Base-by-base conservation (phyloP, 2,888 invertebrate species). In the Bombylius major region DNA sequence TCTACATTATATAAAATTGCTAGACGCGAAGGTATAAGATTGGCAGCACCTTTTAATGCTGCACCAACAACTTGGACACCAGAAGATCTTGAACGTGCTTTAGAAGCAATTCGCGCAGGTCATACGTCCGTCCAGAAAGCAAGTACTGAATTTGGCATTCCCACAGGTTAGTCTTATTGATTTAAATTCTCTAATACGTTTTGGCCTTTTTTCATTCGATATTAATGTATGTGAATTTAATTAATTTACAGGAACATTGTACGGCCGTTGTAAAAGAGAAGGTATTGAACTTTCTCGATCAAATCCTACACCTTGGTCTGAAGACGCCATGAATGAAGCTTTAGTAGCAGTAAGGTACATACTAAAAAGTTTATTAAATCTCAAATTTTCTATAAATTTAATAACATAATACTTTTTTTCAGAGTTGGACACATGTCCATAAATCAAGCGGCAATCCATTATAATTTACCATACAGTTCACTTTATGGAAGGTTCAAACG, bases 241-340 rank as follows among this genome's bases (percentile, higher is more conserved):
- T 42, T 11, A 11, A 4, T 42, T 11, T 42, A 6, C 70, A 82
- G 82, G 92, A 23, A 92, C 92, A 12, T 75, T 92, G 23, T 92
- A 92, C 67, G 92, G 92, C 4, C 79, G 91, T 64, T 92, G 92
- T 72, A 91, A 92, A 68, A 78, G 90, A 51, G 92, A 92, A 71
- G 91, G 92, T 51, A 92, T 92, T 64, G 92, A 91, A 72, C 75
- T 92, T 62, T 89, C 89, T 7, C 82, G 91, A 63, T 88, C 89
- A 56, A 89, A 89, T 76, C 89, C 90, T n/a, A 89, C 91, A 49
- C 91, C 91, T 11, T 92, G 92, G 92, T 89, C 90, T n/a, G 91
- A 91, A 70, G 89, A 88, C 69, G 90, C 90, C 36, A 91, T 92
- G 91, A 87, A 86, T 32, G 90, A 91, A 72, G 92, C 92, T 32